Base-by-base conservation (phyloP, 2,888 invertebrate genomes). In the Sipha maydis region DNA sequence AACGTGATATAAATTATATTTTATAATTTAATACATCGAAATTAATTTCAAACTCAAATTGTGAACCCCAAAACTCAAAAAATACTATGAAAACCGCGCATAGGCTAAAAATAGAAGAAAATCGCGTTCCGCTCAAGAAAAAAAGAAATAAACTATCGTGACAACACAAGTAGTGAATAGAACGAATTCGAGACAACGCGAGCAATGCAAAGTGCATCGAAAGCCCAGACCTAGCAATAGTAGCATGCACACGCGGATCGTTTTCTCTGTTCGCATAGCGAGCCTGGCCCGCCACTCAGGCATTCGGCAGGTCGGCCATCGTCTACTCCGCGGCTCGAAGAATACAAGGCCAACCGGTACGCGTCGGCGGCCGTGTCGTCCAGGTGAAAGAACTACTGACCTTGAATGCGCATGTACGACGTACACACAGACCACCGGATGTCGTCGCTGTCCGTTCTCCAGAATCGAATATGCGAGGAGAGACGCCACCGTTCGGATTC, bases 371-470 rank as follows among this genome's bases (percentile, higher is more conserved):
- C n/a, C 7, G 41, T 8, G 21, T 61, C 79, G 71, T 61, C 38
- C 89, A 79, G 89, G 89, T 88, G 89, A 89, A 90, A 90, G 89
- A 89, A 89, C 89, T 78, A 77, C 56, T 89, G 77, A 84, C 89
- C 89, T 90, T 89, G 89, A 89, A 89, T 41, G 75, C n/a, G 54
- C 75, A 5, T 25, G 31, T 25, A 41, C 48, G 71, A 56, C 48
- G 8, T 38, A 56, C 34, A 19, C 28, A 77, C 34, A 7, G n/a
- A 17, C 48, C 85, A 28, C 28, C 83, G 75, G 61, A 75, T 75
- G 38, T 21, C 73, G 28, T 31, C 54, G 73, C 19, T 19, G 73
- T 31, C 28, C 56, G 54, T 31, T 54, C 25, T 56, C 79, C 54
- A 34, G 5, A 78, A 69, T 28, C n/a, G 41, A n/a, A 28, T 28